Evolutionary conservation across 1,140 invertebrate species (phyloP), one percentile per base, ranked within the genome.

Genomic region (Dendrolimus kikuchii): DNA sequence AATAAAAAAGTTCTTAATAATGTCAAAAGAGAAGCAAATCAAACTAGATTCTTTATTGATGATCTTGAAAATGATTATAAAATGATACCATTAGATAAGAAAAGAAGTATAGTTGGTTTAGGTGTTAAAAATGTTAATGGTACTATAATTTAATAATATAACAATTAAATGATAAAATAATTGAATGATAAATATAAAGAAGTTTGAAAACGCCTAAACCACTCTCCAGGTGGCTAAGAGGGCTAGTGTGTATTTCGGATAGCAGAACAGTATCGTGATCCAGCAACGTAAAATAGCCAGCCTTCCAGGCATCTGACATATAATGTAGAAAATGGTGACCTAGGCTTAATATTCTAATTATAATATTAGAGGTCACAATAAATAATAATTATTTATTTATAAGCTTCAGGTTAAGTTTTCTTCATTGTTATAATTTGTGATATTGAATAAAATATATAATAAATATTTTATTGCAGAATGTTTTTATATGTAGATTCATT

Each of bases 1-100:
- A 59, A 49, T 10, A 53, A 39, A 52, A 60, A 48, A 52, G 37
- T 36, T n/a, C 4, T 23, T 9, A 51, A 53, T 0, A 54, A 47
- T 39, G 6, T 51, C 38, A 40, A 6, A 7, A 39, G n/a, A 0
- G 5, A 45, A 6, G 41, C 41, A 6, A 63, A 64, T 47, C 52
- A 57, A 40, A 60, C 51, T 0, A 64, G 43, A 53, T 75, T 71
- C 47, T 76, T 76, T 38, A 68, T 74, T 7, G 71, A 76, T 48
- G 64, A 65, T 40, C 37, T 71, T 9, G 62, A 66, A 53, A 64
- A 63, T 49, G 58, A 65, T 42, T 62, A 57, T 7, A 70, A 63
- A 39, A 41, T 57, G 5, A 36, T 55, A 5, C 51, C 55, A 46
- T 51, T 45, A 38, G 51, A 40, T 38, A 42, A 57, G 10, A 60